Base-by-base conservation (phyloP, 35 echinoderm and acorn worm genomes). In the Stichopus chloronotus region DNA sequence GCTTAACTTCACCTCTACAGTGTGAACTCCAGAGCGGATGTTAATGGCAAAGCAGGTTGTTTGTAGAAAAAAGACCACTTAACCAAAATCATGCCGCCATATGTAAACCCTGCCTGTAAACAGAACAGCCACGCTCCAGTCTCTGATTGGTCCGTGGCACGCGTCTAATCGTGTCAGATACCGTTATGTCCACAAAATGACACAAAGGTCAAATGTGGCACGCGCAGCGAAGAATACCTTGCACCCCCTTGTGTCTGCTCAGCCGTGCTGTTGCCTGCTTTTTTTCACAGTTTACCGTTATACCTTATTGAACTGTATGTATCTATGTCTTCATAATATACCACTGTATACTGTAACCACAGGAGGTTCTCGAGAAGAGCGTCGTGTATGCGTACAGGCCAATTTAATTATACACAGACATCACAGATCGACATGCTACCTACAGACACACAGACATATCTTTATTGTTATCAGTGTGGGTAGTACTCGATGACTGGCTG, bases 101-200 rank as follows among this genome's bases (percentile, higher is more conserved):
- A 4, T 30, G 54, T 17, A 85, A 85, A 85, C 25, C 58, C 7
- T 55, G 14, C 19, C 52, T 82, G 79, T 14, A 43, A 52, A 82
- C 10, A 7, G 79, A 43, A 16, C 82, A 58, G 58, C 14, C 82
- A 58, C 82, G 82, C 54, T 53, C 58, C 82, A 11, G 11, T 8
- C 6, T 85, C n/a, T 85, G 82, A 85, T 85, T 85, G 82, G 82
- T 85, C 55, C 55, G 58, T 11, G 82, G 55, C 82, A 85, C 82
- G 82, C 82, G 82, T 85, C 55, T 25, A 85, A 85, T 85, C 82
- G 69, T 85, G 17, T 53, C 58, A 58, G 17, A n/a, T 21, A 19
- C 6, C 82, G 5, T 85, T 85, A 85, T 22, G 82, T 85, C 82
- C 82, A 85, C 82, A 85, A 17, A 85, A 17, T 85, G 82, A 85